Base-by-base conservation (phyloP, 2,797 vertebrate species). In the Kryptolebias ocellatus region DNA sequence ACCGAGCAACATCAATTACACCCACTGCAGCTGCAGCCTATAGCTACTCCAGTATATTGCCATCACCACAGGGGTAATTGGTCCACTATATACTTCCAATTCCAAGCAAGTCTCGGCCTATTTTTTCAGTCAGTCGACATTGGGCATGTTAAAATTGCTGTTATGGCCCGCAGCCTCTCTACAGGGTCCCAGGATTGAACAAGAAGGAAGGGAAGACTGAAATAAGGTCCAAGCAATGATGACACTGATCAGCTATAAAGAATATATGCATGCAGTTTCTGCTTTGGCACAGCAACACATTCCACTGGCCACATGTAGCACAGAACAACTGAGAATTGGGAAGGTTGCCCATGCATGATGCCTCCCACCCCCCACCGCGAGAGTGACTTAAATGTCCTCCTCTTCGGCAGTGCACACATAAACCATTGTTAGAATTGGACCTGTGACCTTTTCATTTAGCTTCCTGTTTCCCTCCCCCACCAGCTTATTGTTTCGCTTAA, bases 1-100 rank as follows among this genome's bases (percentile, higher is more conserved):
- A 88, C 86, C 55, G 14, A 84, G 87, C 90, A 88, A 90, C 90
- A 93, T 93, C 92, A 92, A 92, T 92, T 91, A 92, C 87, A 83
- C 81, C 85, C 83, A 78, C 85, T 80, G 84, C 74, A 78, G 71
- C 76, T 63, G 70, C 79, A 55, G 85, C 84, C 86, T 86, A 84
- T 89, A 90, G 82, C 87, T 73, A 78, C 87, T 75, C 80, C 69
- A 61, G 64, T 89, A 84, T 88, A 91, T 92, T 89, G 85, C 88
- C 87, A 89, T 92, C 86, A 89, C 91, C 81, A 77, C 80, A 59
- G 79, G 90, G 92, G 90, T 93, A 92, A 93, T 93, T 92, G 92
- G 83, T 90, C 83, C 72, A 64, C 84, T 88, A 88, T 92, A 90
- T 84, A 89, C 86, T 90, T 83, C 79, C 87, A 88, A 90, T 93